Evolutionary conservation across 1,140 invertebrate genomes (phyloP), one percentile per base, ranked within the genome.

Genomic region (Stegodyphus dumicola): DNA sequence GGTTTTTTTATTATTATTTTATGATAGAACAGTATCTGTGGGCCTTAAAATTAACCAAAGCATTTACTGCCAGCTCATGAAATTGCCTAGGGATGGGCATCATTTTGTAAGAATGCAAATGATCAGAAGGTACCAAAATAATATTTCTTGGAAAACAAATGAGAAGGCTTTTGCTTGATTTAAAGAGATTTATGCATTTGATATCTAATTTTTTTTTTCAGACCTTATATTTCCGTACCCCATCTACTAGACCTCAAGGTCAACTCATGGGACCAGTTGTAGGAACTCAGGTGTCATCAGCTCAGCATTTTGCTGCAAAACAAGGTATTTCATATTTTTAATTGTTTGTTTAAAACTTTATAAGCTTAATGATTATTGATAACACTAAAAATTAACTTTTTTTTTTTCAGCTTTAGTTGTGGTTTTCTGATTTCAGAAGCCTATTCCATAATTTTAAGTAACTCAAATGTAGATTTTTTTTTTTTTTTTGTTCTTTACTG

Each of bases 151-250:
- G 33, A 33, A 33, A 33, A 33, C 33, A 33, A 33, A 33, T 33
- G 33, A 33, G 33, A 33, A 33, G 33, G 3, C 33, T 33, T 33
- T 33, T 33, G 33, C 3, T 33, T 33, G 33, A 33, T 33, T 60
- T 10, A 15, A 60, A 60, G 56, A 60, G 15, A 60, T 60, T 60
- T 60, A 60, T 60, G 56, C 15, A 10, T 60, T 60, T 15, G 1
- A 60, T 15, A 2, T 60, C 15, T 60, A 10, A 2, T 9, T 60
- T 60, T 60, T 10, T 60, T 60, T 60, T 60, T 60, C 9, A 86
- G 84, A 78, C 84, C n/a, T 65, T 86, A 9, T 86, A 86, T 65
- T 77, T 86, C 15, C 84, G 84, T 48, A 77, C 84, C 9, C 84
- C 84, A 1, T 13, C 53, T 9, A 66, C 84, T 13, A 85, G 81